Percentiles rank a stretch among this genome's conserved stretches.
These are phyloP conservation scores for Petrolisthes cinctipes DNA, from an alignment of 2,888 invertebrate genomes.

Conservation along the genomic window DNA sequence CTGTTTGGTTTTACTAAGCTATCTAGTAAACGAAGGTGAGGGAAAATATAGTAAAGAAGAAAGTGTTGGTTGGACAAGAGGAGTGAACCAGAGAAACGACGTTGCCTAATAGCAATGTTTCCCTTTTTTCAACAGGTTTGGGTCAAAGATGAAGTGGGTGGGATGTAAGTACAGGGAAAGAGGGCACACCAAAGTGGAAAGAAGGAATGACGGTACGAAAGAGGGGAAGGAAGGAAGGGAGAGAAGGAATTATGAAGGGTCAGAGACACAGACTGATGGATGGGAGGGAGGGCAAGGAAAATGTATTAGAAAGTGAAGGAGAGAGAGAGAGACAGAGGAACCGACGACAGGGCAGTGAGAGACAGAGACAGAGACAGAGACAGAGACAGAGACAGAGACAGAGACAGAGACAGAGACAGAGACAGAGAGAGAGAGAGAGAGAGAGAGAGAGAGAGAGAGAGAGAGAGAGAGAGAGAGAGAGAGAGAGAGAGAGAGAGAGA, in stretches of 20 bases:
- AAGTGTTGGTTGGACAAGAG: no score
- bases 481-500: background rate
- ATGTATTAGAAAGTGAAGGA: background rate
- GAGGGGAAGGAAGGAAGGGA: background rate
- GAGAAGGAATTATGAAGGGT: background rate
- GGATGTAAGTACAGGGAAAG: no score
- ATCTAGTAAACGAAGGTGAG: no score
- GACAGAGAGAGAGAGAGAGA: background rate
- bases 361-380: background rate
- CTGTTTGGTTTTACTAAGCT: no score
- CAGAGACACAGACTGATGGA: no score
- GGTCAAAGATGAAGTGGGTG: no score
- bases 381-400: background rate
- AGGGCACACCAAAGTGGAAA: no score
- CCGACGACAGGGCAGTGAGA: background rate
- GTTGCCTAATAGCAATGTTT: no score
- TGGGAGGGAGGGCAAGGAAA: background rate
- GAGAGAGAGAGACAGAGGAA: background rate
- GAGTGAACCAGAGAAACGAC: no score
- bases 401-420: background rate
- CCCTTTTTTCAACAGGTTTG: no score
- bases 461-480: background rate
- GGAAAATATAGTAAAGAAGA: no score
- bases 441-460: background rate
- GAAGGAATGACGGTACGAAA: background rate